phyloP scores from a whole-genome alignment of 2,797 vertebrate species.

The Myripristis jacobus region DNA sequence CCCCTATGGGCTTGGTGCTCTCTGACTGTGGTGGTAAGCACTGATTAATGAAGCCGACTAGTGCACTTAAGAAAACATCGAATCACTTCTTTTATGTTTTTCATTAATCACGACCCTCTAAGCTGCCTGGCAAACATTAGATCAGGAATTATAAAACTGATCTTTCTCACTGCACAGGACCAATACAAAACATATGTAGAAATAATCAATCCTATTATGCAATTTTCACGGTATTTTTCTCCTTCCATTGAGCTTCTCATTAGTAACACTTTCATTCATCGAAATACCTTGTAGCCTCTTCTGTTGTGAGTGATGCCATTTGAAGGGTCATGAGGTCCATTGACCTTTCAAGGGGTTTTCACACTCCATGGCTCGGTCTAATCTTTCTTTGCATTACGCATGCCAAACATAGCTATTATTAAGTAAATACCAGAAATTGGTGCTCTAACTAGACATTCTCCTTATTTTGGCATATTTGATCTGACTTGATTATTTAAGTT shows the following conservation, averaged over 20 bases:
- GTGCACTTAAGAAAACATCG: constrained; percentile 44
- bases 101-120: constrained; percentile 46
- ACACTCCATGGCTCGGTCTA: neutral
- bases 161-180: neutral
- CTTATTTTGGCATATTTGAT: too few relatives aligned
- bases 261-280: neutral
- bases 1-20: constrained; percentile 1
- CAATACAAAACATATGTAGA: too few relatives aligned
- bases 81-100: constrained; percentile 50
- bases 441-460: too few relatives aligned
- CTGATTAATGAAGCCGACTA: constrained; percentile 54
- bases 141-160: constrained; percentile 12
- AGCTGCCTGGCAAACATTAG: constrained; percentile 61
- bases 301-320: constrained; percentile 1
- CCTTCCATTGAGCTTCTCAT: constrained; percentile 6
- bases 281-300: neutral
- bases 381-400: too few relatives aligned
- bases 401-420: too few relatives aligned
- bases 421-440: too few relatives aligned
- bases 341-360: neutral
- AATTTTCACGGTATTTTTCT: constrained; percentile 13
- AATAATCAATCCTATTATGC: neutral
- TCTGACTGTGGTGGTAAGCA: constrained; percentile 12
- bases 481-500: neutral
- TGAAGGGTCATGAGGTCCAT: neutral